These are phyloP conservation scores for Nymphalis urticae DNA, from an alignment of 2,888 invertebrate genomes.

Conservation along the genomic window DNA sequence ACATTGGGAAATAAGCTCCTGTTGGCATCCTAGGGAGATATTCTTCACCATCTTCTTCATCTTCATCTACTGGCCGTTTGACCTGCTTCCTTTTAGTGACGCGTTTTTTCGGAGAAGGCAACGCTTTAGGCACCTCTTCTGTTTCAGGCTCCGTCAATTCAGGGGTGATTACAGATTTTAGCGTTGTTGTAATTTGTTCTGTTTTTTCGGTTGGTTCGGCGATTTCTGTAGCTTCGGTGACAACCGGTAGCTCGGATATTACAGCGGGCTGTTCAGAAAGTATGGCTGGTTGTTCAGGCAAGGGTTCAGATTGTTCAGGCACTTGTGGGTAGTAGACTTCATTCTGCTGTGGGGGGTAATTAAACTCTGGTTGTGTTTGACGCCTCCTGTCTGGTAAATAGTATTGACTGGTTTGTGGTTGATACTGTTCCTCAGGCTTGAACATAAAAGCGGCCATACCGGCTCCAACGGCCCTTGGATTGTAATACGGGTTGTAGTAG, in stretches of 20 bases:
- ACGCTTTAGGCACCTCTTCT: slow-evolving; percentile 62
- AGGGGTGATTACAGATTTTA: slow-evolving; percentile 53
- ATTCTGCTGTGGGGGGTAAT: slow-evolving; percentile 67
- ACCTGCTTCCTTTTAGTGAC: slow-evolving; percentile 68
- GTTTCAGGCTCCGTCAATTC: slow-evolving; percentile 66
- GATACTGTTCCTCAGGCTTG: slow-evolving; percentile 55
- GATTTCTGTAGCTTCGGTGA: slow-evolving; percentile 58
- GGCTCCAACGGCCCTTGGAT: slow-evolving; percentile 56
- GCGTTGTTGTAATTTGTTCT: slow-evolving; percentile 58
- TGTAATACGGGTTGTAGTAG: slow-evolving; percentile 74
- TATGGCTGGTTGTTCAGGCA: slow-evolving; percentile 49
- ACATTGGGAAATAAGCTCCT: slow-evolving; percentile 86
- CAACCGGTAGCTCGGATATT: slow-evolving; percentile 37
- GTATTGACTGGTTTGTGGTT: slow-evolving; percentile 63
- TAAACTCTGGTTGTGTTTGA: slow-evolving; percentile 61
- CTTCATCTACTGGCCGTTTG: slow-evolving; percentile 63
- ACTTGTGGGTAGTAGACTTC: slow-evolving; percentile 60
- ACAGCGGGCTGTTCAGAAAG: slow-evolving; percentile 49
- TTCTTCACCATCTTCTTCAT: slow-evolving; percentile 79
- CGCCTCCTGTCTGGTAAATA: slow-evolving; percentile 70
- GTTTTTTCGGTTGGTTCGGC: slow-evolving; percentile 61
- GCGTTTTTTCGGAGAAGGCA: slow-evolving; percentile 54
- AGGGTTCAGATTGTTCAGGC: slow-evolving; percentile 45
- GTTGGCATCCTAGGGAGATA: slow-evolving; percentile 70
- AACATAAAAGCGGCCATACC: slow-evolving; percentile 74